phyloP scores from a whole-genome alignment of 2,888 invertebrate species.

The Argynnis bischoffii region DNA sequence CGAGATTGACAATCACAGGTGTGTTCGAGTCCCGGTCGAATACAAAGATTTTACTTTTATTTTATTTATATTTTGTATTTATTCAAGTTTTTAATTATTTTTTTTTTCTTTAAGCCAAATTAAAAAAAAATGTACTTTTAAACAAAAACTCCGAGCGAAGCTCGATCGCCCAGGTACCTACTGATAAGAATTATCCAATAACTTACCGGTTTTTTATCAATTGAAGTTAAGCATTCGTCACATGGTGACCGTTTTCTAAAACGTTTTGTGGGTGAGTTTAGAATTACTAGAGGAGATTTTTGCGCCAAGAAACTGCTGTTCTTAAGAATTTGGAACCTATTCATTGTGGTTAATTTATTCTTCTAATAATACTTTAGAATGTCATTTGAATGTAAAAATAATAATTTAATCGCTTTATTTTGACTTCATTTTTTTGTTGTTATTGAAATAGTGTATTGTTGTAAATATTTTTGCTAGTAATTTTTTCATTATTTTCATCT shows the following conservation, averaged over 20 bases:
- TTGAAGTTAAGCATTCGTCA: conserved; percentile 45
- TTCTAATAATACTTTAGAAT: neutral
- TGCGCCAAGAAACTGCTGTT: conserved; percentile 21
- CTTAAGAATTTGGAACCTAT: conserved; percentile 34
- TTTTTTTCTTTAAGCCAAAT: too few species aligned
- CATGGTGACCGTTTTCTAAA: conserved; percentile 52
- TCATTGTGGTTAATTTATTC: conserved; percentile 36
- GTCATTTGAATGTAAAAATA: neutral
- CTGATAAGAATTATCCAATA: neutral
- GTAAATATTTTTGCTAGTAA: neutral
- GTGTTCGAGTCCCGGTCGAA: too few species aligned
- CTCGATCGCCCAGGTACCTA: too few species aligned
- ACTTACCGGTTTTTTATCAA: conserved; percentile 55
- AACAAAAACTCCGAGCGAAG: too few species aligned
- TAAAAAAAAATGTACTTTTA: too few species aligned
- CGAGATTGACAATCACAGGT: too few species aligned
- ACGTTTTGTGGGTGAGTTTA: conserved; percentile 42
- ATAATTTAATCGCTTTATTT: conserved; percentile 2
- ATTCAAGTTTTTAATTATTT: too few species aligned
- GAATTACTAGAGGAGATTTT: conserved; percentile 16
- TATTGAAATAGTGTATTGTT: conserved; percentile 10
- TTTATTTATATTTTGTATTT: too few species aligned
- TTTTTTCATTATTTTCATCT: conserved; percentile 11
- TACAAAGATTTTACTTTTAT: too few species aligned
- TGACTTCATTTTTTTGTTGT: conserved; percentile 26